phyloP scores from a whole-genome alignment of 2,888 invertebrate species.

The Andrena minutula region DNA sequence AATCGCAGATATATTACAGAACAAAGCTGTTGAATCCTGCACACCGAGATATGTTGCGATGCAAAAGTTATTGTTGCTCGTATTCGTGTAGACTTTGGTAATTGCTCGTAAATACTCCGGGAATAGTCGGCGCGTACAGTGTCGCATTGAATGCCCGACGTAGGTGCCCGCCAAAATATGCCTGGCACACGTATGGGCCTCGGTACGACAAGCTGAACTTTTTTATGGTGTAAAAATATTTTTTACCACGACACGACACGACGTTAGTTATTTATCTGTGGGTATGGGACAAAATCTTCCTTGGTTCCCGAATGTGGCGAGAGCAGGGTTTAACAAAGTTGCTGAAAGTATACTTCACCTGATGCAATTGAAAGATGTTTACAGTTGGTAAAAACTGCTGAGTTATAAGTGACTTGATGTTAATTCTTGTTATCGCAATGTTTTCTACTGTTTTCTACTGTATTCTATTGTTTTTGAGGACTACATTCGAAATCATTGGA shows the following conservation, averaged over 20 bases:
- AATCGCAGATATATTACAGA: slow-evolving; percentile 1
- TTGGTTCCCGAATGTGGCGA: slow-evolving; percentile 25
- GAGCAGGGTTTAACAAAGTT: slow-evolving; percentile 14
- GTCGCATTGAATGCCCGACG: background rate
- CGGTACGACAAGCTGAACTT: slow-evolving; percentile 22
- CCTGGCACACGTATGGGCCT: slow-evolving; percentile 9
- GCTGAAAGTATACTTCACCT: background rate
- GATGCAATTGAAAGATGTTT: background rate
- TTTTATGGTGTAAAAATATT: slow-evolving; percentile 14
- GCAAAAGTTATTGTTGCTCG: slow-evolving; percentile 39
- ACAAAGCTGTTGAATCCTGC: slow-evolving; percentile 14
- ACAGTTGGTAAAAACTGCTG: too few species aligned
- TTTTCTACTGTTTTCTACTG: too few species aligned
- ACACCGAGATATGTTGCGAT: slow-evolving; percentile 40
- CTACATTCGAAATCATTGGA: too few species aligned
- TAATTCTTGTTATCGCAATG: too few species aligned
- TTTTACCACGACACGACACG: slow-evolving; percentile 54
- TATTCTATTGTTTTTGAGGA: too few species aligned
- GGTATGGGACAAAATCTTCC: slow-evolving; percentile 24
- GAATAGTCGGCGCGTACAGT: slow-evolving; percentile 43
- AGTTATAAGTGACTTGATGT: too few species aligned
- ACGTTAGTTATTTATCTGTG: slow-evolving; percentile 59
- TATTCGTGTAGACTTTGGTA: slow-evolving; percentile 13
- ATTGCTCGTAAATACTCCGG: slow-evolving; percentile 61
- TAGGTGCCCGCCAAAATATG: slow-evolving; percentile 51